Evolutionary conservation across 2,113 vertebrate species (phyloP).

Genomic region (Carlito syrichta): DNA sequence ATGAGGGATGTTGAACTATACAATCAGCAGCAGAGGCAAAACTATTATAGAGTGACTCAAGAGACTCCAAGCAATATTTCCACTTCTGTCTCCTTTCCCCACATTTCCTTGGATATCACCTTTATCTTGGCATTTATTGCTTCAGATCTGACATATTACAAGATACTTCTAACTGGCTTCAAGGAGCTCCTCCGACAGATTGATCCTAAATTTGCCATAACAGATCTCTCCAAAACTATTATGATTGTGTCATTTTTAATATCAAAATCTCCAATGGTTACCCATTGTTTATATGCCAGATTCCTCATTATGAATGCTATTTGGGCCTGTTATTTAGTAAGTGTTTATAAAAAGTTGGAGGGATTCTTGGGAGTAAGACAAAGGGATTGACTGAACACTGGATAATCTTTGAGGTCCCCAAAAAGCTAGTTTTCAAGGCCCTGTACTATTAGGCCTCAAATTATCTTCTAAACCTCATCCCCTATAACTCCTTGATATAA

Average conservation of each 20-base stretch:
- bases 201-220: background rate
- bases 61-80: background rate
- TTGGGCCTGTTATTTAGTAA: background rate
- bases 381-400: background rate
- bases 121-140: background rate
- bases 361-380: background rate
- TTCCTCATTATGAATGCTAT: background rate
- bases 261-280: background rate
- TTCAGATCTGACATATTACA: background rate
- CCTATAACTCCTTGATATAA: background rate
- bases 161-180: background rate
- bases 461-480: background rate
- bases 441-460: background rate
- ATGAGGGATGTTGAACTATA: background rate
- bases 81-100: background rate
- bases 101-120: background rate
- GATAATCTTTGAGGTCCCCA: background rate
- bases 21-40: background rate
- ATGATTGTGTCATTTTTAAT: background rate
- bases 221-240: background rate
- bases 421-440: background rate
- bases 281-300: background rate
- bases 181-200: background rate
- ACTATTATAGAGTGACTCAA: fast-evolving
- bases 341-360: background rate